Evolutionary conservation across 2,113 vertebrate species (phyloP), one percentile per base, ranked within the genome.

Genomic region (Lanius collurio): DNA sequence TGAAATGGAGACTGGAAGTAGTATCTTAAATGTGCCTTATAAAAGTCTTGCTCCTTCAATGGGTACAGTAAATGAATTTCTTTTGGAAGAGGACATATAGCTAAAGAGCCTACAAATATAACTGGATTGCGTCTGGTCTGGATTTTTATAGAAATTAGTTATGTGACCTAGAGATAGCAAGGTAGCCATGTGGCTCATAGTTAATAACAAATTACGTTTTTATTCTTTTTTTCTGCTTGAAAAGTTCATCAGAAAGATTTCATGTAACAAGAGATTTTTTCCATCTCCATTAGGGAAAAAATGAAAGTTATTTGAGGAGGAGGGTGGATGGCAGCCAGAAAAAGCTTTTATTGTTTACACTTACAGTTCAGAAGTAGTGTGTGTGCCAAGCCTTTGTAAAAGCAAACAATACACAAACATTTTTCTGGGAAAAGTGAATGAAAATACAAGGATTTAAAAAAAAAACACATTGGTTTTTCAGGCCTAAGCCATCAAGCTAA

Each of bases 291-390:
- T 95, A 93, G 33, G 59, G 74, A 83, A 79, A 74, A 87, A 93
- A 33, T 30, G 35, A 82, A 94, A 89, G 50, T 52, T 28, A 53
- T 81, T 92, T 86, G 70, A 52, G 20, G 15, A 39, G 53, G 3
- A 30, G 21, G 28, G 19, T 0, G 4, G 30, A 30, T 13, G 23
- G 70, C 50, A 62, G 39, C 30, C 0, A 2, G 57, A 82, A 90
- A 53, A 30, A 83, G 22, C 65, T 96, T 96, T 87, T 95, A 81
- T 73, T 93, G 60, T 91, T 93, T 95, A 78, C 63, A 87, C 77
- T 73, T 92, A 90, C 85, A 96, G 80, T 95, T 97, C 91, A 90
- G 92, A 83, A 81, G 42, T 10, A 47, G 78, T 21, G 39, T 73
- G 28, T 69, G 69, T 68, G 74, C 65, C 68, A 90, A 93, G 35